These are phyloP conservation scores for Agrochola lota DNA, from an alignment of 2,888 invertebrate genomes.

Conservation along the genomic window DNA sequence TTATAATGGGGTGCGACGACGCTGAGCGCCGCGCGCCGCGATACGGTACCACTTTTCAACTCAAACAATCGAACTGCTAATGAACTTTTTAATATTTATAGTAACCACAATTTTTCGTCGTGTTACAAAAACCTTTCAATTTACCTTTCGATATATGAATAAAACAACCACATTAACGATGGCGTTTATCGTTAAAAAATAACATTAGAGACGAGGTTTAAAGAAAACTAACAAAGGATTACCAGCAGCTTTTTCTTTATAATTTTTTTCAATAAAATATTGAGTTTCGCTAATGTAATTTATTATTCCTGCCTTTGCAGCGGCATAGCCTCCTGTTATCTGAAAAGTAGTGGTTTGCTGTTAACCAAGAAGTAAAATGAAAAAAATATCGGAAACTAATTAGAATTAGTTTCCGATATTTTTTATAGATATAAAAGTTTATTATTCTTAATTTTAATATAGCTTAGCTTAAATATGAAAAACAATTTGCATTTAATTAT, in stretches of 20 bases:
- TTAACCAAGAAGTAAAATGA: not conserved
- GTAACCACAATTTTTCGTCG: slow-evolving; percentile 45
- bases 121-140: slow-evolving; percentile 53
- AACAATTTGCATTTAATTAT: not conserved
- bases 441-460: not conserved
- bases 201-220: not conserved
- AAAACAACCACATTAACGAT: not conserved
- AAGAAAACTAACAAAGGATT: not conserved
- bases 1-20: slow-evolving; percentile 82
- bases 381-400: not conserved
- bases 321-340: not conserved
- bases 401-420: not conserved
- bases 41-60: slow-evolving; percentile 66
- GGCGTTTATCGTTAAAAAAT: slow-evolving; percentile 18
- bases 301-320: slow-evolving; percentile 24
- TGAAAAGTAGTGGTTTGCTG: not conserved
- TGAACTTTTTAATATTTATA: slow-evolving; percentile 67
- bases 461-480: not conserved
- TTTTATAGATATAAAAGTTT: not conserved
- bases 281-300: not conserved
- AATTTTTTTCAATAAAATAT: slow-evolving; percentile 18
- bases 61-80: slow-evolving; percentile 63
- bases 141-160: slow-evolving; percentile 36
- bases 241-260: not conserved
- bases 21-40: slow-evolving; percentile 59